Conservation (phyloP, 2,113 vertebrate genomes). For the Sorex fumeus region DNA sequence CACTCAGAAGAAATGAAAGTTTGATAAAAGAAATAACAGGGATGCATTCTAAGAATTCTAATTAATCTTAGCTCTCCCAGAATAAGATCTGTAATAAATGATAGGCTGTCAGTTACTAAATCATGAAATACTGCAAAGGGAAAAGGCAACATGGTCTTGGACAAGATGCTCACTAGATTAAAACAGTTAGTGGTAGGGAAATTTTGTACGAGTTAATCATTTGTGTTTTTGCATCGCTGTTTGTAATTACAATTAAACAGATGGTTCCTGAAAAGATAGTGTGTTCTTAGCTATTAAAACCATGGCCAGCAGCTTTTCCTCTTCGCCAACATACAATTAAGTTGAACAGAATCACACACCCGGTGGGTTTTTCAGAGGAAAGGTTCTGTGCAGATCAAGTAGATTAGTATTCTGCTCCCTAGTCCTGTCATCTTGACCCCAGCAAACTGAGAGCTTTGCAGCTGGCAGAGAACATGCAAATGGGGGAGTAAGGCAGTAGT, state of each 20-base stretch:
- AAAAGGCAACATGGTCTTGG: slow-evolving; percentile 41
- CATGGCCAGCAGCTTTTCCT: slow-evolving; percentile 65
- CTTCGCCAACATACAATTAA: slow-evolving; percentile 79
- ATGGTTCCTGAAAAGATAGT: slow-evolving; percentile 78
- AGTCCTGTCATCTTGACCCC: slow-evolving; percentile 56
- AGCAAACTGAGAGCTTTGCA: slow-evolving; percentile 58
- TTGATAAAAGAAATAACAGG: slow-evolving; percentile 76
- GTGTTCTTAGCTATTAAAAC: slow-evolving; percentile 80
- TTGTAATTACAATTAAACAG: slow-evolving; percentile 83
- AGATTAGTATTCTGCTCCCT: slow-evolving; percentile 51
- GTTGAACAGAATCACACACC: slow-evolving; percentile 73
- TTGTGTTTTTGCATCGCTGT: slow-evolving; percentile 73
- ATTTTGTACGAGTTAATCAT: slow-evolving; percentile 76
- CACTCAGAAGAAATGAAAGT: slow-evolving; percentile 59
- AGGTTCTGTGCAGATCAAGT: slow-evolving; percentile 45
- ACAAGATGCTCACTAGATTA: slow-evolving; percentile 63
- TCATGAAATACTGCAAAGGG: slow-evolving; percentile 74
- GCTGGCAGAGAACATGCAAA: slow-evolving; percentile 69
- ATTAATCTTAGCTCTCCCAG: slow-evolving; percentile 68
- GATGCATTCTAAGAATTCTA: slow-evolving; percentile 66
- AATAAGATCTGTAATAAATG: slow-evolving; percentile 73
- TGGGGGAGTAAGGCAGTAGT: background rate
- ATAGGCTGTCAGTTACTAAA: slow-evolving; percentile 72
- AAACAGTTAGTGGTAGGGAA: slow-evolving; percentile 63
- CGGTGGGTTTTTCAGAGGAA: slow-evolving; percentile 67